Percentiles rank a stretch among this genome's conserved stretches.
phyloP scores from a whole-genome alignment of 2,113 vertebrate genomes.

The Pipa parva region DNA sequence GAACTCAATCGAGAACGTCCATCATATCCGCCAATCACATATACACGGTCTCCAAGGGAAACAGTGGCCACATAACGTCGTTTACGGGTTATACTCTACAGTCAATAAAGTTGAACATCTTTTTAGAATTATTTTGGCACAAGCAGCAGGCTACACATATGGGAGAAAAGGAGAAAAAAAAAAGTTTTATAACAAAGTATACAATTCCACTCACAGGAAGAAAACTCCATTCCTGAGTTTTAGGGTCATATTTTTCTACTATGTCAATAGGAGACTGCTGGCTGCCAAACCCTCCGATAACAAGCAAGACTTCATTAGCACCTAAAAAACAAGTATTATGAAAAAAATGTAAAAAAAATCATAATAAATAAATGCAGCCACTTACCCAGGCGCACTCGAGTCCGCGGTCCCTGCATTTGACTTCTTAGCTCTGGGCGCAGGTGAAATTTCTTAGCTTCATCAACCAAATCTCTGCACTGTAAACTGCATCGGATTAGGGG shows the following conservation, averaged over 20 bases:
- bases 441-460: conserved; percentile 98
- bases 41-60: conserved; percentile 90
- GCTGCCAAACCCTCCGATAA: conserved; percentile 95
- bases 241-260: conserved; percentile 96
- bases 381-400: conserved; percentile 83
- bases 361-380: background rate
- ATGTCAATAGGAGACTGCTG: conserved; percentile 96
- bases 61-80: conserved; percentile 93
- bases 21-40: conserved; percentile 94
- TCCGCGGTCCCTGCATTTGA: conserved; percentile 96
- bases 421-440: conserved; percentile 90
- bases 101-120: background rate
- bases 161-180: background rate
- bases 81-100: conserved; percentile 91
- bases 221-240: conserved; percentile 96
- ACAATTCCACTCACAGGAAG: conserved; percentile 77
- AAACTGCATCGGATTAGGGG: conserved; percentile 92
- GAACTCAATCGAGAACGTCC: conserved; percentile 94
- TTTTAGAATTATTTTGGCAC: too few species aligned
- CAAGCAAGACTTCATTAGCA: conserved; percentile 93
- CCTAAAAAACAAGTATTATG: conserved; percentile 62
- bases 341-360: background rate
- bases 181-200: background rate
- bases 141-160: background rate
- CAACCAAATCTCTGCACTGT: conserved; percentile 93